These are phyloP conservation scores for Aldrovandia affinis DNA, from an alignment of 2,797 vertebrate species.

Conservation along the genomic window DNA sequence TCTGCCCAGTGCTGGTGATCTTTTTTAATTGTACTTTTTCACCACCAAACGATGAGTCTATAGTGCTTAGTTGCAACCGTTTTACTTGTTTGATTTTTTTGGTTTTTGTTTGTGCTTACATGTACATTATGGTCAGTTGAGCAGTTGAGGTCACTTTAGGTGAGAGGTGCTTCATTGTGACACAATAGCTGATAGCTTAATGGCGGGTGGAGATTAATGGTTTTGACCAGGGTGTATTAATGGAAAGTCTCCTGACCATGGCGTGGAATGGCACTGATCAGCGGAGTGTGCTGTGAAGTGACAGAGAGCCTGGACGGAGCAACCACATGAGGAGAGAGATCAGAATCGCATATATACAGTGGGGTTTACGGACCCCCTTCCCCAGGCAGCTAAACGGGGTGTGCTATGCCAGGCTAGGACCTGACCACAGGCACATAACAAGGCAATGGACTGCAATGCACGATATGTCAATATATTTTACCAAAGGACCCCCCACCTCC, in stretches of 20 bases:
- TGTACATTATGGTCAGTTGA: neutral
- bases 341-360: neutral
- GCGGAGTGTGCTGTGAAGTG: neutral
- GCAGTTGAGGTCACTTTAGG: neutral
- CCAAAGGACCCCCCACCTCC: neutral
- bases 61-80: neutral
- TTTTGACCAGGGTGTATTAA: conserved; percentile 26
- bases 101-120: neutral
- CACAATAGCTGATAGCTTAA: conserved; percentile 19
- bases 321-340: neutral
- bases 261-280: conserved; percentile 25
- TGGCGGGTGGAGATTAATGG: conserved; percentile 35
- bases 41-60: neutral
- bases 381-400: neutral
- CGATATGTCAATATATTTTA: neutral
- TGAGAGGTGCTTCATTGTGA: neutral
- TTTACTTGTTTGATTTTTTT: too few relatives aligned
- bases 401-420: neutral
- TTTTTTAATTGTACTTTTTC: neutral
- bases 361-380: neutral
- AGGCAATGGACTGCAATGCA: neutral
- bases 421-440: neutral
- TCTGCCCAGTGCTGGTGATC: neutral
- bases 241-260: conserved; percentile 30
- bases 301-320: conserved; percentile 5